phyloP scores from a whole-genome alignment of 2,113 vertebrate species.

The Ptychochromis oligacanthus region DNA sequence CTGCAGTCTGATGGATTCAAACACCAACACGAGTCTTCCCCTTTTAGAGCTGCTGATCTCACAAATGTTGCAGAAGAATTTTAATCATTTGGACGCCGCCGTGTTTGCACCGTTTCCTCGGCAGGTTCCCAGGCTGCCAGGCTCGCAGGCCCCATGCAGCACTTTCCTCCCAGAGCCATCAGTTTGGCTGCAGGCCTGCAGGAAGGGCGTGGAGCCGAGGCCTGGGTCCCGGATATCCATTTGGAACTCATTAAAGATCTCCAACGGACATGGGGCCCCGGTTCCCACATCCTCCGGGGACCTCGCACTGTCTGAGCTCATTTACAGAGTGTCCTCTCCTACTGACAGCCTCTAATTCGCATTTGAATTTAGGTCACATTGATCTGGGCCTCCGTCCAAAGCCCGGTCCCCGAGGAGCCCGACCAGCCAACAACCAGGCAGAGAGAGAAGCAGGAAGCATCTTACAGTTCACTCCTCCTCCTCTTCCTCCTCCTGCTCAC shows the following conservation, averaged over 20 bases:
- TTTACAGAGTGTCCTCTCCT: conserved; percentile 77
- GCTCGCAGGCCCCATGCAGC: background rate
- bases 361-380: conserved; percentile 83
- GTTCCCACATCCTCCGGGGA: conserved; percentile 62
- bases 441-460: conserved; percentile 39
- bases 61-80: conserved; percentile 14
- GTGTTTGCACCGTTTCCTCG: background rate
- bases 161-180: background rate
- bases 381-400: conserved; percentile 81
- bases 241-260: conserved; percentile 81
- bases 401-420: conserved; percentile 59
- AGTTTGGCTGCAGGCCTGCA: conserved; percentile 36
- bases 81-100: conserved; percentile 5
- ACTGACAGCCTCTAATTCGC: conserved; percentile 78
- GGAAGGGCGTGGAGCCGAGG: conserved; percentile 32
- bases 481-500: conserved; percentile 10
- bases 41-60: conserved; percentile 11
- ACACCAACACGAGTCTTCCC: background rate
- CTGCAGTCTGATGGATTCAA: background rate
- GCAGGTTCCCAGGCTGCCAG: conserved; percentile 13
- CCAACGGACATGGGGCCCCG: conserved; percentile 55
- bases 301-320: conserved; percentile 74
- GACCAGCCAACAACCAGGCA: conserved; percentile 47
- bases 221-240: conserved; percentile 69
- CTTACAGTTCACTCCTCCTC: conserved; percentile 5